Conservation (phyloP, 1,140 invertebrate species). For the Drosophila takahashii region DNA sequence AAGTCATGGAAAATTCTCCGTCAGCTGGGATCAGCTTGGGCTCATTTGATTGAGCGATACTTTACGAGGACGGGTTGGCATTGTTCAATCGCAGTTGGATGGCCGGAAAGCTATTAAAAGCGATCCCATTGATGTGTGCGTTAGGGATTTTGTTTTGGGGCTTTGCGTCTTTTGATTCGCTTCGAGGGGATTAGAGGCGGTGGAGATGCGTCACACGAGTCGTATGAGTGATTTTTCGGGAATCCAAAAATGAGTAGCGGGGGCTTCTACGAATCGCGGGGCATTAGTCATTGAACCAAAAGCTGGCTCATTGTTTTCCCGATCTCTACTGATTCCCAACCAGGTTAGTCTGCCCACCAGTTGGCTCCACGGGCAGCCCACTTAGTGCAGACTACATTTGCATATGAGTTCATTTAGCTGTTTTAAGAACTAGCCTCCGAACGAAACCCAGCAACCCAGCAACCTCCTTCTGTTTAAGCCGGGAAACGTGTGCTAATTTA, state of each 20-base stretch:
- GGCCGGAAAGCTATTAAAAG: slow-evolving; percentile 47
- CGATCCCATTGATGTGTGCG: slow-evolving; percentile 47
- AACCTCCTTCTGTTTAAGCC: slow-evolving; percentile 59
- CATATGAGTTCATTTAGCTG: slow-evolving; percentile 82
- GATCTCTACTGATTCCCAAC: neutral
- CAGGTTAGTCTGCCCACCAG: slow-evolving; percentile 28
- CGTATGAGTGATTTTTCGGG: slow-evolving; percentile 59
- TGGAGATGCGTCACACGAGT: slow-evolving; percentile 43
- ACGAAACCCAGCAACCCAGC: slow-evolving; percentile 8
- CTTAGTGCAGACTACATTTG: slow-evolving; percentile 68
- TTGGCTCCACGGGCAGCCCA: slow-evolving; percentile 64
- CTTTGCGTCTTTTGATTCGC: slow-evolving; percentile 37
- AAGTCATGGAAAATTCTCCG: slow-evolving; percentile 28
- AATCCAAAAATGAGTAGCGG: slow-evolving; percentile 33
- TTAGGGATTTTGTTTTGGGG: slow-evolving; percentile 38
- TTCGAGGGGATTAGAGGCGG: slow-evolving; percentile 56
- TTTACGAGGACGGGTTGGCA: slow-evolving; percentile 62
- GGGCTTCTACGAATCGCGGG: slow-evolving; percentile 20
- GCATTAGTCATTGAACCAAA: slow-evolving; percentile 36
- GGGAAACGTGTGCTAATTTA: slow-evolving; percentile 82
- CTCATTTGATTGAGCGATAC: slow-evolving; percentile 71
- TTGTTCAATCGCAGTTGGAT: slow-evolving; percentile 29
- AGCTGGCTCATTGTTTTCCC: neutral
- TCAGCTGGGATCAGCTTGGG: slow-evolving; percentile 19
- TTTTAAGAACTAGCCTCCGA: slow-evolving; percentile 72